phyloP scores from a whole-genome alignment of 1,140 invertebrate genomes.

The Diorhabda carinulata region DNA sequence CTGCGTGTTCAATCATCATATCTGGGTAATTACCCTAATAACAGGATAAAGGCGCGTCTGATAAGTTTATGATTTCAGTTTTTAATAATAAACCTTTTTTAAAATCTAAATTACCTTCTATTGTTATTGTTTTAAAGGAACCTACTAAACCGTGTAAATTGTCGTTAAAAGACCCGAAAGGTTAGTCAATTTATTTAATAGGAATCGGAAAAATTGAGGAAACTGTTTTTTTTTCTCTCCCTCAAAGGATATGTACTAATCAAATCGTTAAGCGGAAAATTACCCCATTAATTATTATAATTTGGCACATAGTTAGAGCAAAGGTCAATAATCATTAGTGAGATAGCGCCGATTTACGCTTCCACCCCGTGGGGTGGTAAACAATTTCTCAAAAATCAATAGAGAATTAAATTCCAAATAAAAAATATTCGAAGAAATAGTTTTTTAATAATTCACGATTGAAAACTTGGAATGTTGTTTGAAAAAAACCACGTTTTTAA shows the following conservation, averaged over 20 bases:
- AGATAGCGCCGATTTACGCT: no score
- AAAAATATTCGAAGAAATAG: no score
- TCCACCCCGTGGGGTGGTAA: no score
- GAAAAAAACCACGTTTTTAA: no score
- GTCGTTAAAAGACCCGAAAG: slow-evolving; percentile 13
- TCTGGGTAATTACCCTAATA: slow-evolving; percentile 11
- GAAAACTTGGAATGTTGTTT: no score
- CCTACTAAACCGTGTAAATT: slow-evolving; percentile 18
- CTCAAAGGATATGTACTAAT: neutral
- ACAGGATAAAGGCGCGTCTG: slow-evolving; percentile 18
- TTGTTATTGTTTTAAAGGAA: slow-evolving; percentile 12
- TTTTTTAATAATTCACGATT: no score
- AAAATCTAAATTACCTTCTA: slow-evolving; percentile 23
- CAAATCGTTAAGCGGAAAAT: no score
- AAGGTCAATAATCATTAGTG: no score
- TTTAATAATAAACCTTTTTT: slow-evolving; percentile 23
- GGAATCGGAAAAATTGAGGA: slow-evolving; percentile 18
- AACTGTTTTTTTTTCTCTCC: slow-evolving; percentile 1
- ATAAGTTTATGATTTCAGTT: slow-evolving; percentile 22
- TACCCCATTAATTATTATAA: no score
- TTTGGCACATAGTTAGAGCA: no score
- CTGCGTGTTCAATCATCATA: neutral
- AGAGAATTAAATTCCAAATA: no score
- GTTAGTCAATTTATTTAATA: slow-evolving; percentile 7
- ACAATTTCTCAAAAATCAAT: no score